A percentile compares a stretch with the other conserved stretches of the same genome.
phyloP scores from a whole-genome alignment of 2,797 vertebrate species.

The Fistularia tabacaria region DNA sequence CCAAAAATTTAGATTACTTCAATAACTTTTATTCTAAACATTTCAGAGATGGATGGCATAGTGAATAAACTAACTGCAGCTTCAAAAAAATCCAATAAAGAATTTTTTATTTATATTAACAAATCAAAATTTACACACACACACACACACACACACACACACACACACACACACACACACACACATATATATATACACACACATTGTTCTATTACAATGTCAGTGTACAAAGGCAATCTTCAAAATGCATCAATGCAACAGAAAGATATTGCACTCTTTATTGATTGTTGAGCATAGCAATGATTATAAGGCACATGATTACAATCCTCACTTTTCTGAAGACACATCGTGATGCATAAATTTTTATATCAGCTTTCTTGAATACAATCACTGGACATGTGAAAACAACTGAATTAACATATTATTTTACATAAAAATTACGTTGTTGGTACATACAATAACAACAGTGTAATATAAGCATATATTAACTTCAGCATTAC shows the following conservation, averaged over 20 bases:
- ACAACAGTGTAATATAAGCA: conserved; percentile 35
- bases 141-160: no score
- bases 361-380: conserved; percentile 20
- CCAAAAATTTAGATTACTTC: no score
- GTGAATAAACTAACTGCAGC: no score
- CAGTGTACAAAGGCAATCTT: conserved; percentile 68
- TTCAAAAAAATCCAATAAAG: no score
- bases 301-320: conserved; percentile 60
- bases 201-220: conserved; percentile 56
- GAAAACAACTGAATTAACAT: conserved; percentile 1
- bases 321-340: conserved; percentile 33
- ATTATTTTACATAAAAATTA: conserved; percentile 5
- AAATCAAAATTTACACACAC: background rate
- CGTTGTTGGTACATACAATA: conserved; percentile 18
- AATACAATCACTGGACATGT: conserved; percentile 9
- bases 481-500: conserved; percentile 55
- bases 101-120: background rate
- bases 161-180: conserved; percentile 60
- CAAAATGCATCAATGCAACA: conserved; percentile 47
- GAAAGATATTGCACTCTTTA: conserved; percentile 55
- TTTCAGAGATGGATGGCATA: no score
- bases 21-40: no score
- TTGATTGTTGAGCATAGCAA: conserved; percentile 56
- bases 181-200: conserved; percentile 39
- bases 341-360: conserved; percentile 25